Conservation (phyloP, 1,140 invertebrate genomes). For the Bombus picipes region DNA sequence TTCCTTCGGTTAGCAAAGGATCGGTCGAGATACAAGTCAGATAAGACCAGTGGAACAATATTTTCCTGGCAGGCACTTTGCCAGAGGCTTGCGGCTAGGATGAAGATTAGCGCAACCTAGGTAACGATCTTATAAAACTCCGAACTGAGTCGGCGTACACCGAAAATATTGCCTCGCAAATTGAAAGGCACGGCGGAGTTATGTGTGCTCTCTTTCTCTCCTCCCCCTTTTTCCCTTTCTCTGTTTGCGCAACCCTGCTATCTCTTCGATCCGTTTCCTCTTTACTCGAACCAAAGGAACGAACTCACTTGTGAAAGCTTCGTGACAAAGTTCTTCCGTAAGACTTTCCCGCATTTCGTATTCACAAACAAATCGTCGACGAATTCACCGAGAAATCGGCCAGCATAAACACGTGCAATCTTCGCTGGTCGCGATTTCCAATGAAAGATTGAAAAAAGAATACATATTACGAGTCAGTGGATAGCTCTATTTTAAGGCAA, state of each 20-base stretch:
- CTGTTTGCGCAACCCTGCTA: slow-evolving; percentile 2
- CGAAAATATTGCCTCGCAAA: slow-evolving; percentile 76
- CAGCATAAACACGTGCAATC: slow-evolving; percentile 11
- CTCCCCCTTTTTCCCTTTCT: slow-evolving; percentile 17
- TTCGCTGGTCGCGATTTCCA: slow-evolving; percentile 19
- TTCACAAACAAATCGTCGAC: slow-evolving; percentile 54
- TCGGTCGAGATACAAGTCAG: slow-evolving; percentile 62
- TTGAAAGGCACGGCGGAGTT: slow-evolving; percentile 72
- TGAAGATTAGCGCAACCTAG: slow-evolving; percentile 76
- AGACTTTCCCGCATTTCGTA: slow-evolving; percentile 51
- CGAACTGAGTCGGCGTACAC: slow-evolving; percentile 60
- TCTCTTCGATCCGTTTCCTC: slow-evolving; percentile 8
- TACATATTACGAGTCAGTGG: background rate
- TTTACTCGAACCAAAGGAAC: slow-evolving; percentile 13
- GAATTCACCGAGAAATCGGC: slow-evolving; percentile 5
- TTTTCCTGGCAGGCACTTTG: slow-evolving; percentile 71
- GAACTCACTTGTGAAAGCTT: slow-evolving; percentile 34
- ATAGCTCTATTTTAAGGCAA: background rate
- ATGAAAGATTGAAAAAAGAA: background rate
- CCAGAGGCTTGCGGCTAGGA: slow-evolving; percentile 70
- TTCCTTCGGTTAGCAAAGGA: slow-evolving; percentile 29
- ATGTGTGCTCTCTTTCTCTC: slow-evolving; percentile 43
- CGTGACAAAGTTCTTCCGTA: slow-evolving; percentile 45
- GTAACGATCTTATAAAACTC: slow-evolving; percentile 78
- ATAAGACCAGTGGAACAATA: slow-evolving; percentile 69